These are phyloP conservation scores for Eupithecia abbreviata DNA, from an alignment of 2,888 invertebrate species.

Conservation along the genomic window DNA sequence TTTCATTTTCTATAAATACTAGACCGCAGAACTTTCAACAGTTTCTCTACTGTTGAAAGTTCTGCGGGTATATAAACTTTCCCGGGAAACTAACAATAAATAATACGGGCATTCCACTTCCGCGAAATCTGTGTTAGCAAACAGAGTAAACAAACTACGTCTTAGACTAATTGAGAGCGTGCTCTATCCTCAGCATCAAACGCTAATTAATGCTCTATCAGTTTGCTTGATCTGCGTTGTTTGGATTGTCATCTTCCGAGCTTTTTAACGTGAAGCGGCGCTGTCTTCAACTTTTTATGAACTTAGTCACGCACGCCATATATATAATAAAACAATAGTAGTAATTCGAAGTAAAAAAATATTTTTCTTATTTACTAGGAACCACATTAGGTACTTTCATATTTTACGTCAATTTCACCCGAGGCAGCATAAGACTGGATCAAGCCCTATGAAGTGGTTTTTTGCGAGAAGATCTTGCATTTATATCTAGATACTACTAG, in stretches of 20 bases:
- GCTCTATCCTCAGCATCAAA: slow-evolving; percentile 57
- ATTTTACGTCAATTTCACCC: not conserved
- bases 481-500: not conserved
- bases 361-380: too few species aligned
- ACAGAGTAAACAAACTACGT: slow-evolving; percentile 47
- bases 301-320: not conserved
- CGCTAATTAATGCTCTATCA: slow-evolving; percentile 38
- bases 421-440: not conserved
- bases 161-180: slow-evolving; percentile 54
- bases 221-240: slow-evolving; percentile 41
- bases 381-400: too few species aligned
- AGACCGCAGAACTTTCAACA: not conserved
- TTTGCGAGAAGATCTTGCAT: not conserved
- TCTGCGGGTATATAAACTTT: slow-evolving; percentile 19
- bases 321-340: too few species aligned
- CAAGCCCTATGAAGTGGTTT: not conserved
- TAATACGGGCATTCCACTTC: slow-evolving; percentile 26
- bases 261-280: slow-evolving; percentile 24
- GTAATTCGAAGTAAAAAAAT: too few species aligned
- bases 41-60: slow-evolving; percentile 4
- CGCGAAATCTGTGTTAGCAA: slow-evolving; percentile 36
- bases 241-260: slow-evolving; percentile 40
- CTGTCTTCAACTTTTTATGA: not conserved
- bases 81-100: slow-evolving; percentile 19
- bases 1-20: not conserved